Base-by-base conservation (phyloP, 2,888 invertebrate species). In the Meghimatium bilineatum region DNA sequence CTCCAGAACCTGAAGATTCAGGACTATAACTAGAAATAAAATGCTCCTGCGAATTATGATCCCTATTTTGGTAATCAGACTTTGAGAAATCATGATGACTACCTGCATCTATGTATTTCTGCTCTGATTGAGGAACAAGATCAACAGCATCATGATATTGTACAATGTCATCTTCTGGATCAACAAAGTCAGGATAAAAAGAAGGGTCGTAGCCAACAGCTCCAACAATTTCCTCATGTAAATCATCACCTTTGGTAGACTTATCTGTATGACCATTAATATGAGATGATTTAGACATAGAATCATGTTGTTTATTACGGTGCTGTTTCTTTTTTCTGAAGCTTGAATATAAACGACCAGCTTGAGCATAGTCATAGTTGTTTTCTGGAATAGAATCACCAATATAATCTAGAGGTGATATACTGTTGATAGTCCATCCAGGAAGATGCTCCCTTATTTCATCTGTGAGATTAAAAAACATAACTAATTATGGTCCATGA, bases 281-380 rank as follows among this genome's bases (percentile, higher is more conserved):
- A 34, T 67, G 71, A 32, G 32, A 20, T 69, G 34, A 67, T 67
- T 17, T 44, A 32, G 81, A 32, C 6, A 23, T 29, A 44, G 81
- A 12, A 72, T 72, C 20, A 56, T 34, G n/a, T n/a, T 63, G 63
- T n/a, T 12, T 72, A 34, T 67, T 69, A 52, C 67, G 44, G 8
- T 26, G 49, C 8, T 34, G 49, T 36, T 32, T 32, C 29, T 82
- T 82, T 66, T 84, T 87, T 34, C 87, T 84, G 72, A 87, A 87
- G 81, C 87, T 87, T 26, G 86, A 87, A 71, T 87, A 87, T 72
- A 87, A 80, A 20, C 86, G 78, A 17, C 87, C 87, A 38, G 87
- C 87, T 69, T 87, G 86, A 17, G 86, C 87, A 71, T 87, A 87
- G 71, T 85, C 85, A 75, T 87, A 87, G 60, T 83, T 87, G 14